Base-by-base conservation (phyloP, 2,113 vertebrate species). In the Alectura lathami region DNA sequence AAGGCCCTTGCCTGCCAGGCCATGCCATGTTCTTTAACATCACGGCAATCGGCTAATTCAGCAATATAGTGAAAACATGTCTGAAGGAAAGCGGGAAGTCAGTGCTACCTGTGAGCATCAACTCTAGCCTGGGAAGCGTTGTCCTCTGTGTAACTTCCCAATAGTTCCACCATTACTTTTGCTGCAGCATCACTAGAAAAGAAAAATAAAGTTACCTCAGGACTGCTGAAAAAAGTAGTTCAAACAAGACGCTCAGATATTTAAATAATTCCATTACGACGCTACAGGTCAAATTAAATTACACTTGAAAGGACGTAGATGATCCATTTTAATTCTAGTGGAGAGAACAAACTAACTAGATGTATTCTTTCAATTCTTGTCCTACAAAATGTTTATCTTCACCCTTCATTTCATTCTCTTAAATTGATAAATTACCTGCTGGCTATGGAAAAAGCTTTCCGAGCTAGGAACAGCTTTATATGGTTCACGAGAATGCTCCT, bases 71-170 rank as follows among this genome's bases (percentile, higher is more conserved):
- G 83, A 54, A 93, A 86, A 38, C 73, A n/a, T n/a, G n/a, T 74
- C 75, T 26, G n/a, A 69, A 83, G 67, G 22, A 42, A 81, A 43
- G 3, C 4, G 7, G 54, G 23, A 74, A n/a, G 18, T 74, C 75
- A 51, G 18, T 5, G 21, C 95, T 98, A 99, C 99, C 98, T 99
- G 98, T 99, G 99, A 78, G 99, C 99, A 97, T 99, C 99, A 38
- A 99, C 98, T 54, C 99, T 98, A 43, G 99, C 99, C 98, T 99
- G 99, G 83, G 99, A 99, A 83, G 99, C 99, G 47, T 99, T 99
- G 96, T 99, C 99, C 96, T 99, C 99, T 74, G 99, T 99, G 97
- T 99, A 99, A 98, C 99, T 99, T 86, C 99, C 99, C 89, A 99
- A 94, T 16, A 99, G 98, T 94, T 99, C 99, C 85, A 99, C 99